Evolutionary conservation across 2,797 vertebrate genomes (phyloP), one percentile per base, ranked within the genome.

Genomic region (Psittacula echo): DNA sequence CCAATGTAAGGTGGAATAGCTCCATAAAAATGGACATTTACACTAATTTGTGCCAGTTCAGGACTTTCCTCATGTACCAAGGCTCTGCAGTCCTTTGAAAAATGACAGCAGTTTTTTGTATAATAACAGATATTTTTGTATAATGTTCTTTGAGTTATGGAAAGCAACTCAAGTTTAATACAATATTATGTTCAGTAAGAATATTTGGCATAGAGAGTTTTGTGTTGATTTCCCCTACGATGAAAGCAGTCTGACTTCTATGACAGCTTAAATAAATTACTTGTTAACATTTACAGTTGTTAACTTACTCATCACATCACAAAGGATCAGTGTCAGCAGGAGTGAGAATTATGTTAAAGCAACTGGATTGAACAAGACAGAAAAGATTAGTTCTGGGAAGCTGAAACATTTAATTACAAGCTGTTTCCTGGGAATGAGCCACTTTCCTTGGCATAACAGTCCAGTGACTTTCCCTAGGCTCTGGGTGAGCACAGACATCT

Each of bases 221-320:
- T 12, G 17, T 91, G 89, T 34, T 94, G 76, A 85, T 91, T 91
- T 94, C 23, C 53, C 41, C 51, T 71, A 65, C 47, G 29, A 76
- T 4, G 51, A 93, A 91, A 88, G 17, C 37, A 91, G n/a, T 10
- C 37, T 84, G 58, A 78, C 45, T 88, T 81, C 47, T 81, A 0
- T 51, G 89, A 76, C 41, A 87, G 67, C 56, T 94, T 88, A 91
- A 94, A 96, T 90, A 94, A 94, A 95, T 96, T 86, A 85, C 94
- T 95, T 95, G 95, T 96, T 97, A 97, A 97, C 94, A 80, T 97
- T 96, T 97, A 95, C 94, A 71, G 9, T 94, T 89, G 95, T 96
- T 96, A 96, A 91, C 60, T 92, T 89, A 85, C 65, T 97, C 94
- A 96, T 96, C 94, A 93, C 90, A 94, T 95, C 95, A 88, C 93